Base-by-base conservation (phyloP, 2,113 vertebrate genomes). In the Platycercus adscitus region DNA sequence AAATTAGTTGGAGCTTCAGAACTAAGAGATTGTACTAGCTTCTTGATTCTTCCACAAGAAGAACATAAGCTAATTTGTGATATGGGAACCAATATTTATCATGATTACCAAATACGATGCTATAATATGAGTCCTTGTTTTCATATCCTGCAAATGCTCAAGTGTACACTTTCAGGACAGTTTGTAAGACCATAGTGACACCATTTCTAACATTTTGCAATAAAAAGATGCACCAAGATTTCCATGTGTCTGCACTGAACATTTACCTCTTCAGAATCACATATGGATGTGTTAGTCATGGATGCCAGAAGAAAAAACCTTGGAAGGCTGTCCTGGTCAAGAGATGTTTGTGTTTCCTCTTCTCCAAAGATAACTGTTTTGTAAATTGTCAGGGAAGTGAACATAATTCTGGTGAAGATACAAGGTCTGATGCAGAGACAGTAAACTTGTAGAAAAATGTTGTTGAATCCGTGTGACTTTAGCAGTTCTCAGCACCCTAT, bases 401-500 rank as follows among this genome's bases (percentile, higher is more conserved):
- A 23, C 15, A 44, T 68, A 49, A 37, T 83, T 79, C 52, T 79
- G 14, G 43, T 73, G 53, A 41, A 75, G 31, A 9, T 92, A 3
- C 10, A 78, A 82, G 83, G n/a, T 89, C 31, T 35, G 77, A 84
- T 93, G 44, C 58, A 91, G 64, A 50, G 77, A 76, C 58, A 92
- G 64, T 21, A 43, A 58, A 86, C 91, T 89, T 31, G 13, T n/a
- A 52, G 46, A 75, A 75, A 91, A 49, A n/a, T 29, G 95, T 91
- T 93, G n/a, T 75, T 97, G 88, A 95, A 95, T 95, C 97, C 11
- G 35, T 97, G 65, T 94, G 77, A 50, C 46, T 80, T 91, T 28
- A 76, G 35, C 85, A 82, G 75, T 91, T 95, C 89, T 96, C 64
- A 87, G 85, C 95, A 91, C 82, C 76, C 58, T 89, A 76, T 95